These are phyloP conservation scores for Cydia splendana DNA, from an alignment of 1,140 invertebrate genomes.

Conservation along the genomic window DNA sequence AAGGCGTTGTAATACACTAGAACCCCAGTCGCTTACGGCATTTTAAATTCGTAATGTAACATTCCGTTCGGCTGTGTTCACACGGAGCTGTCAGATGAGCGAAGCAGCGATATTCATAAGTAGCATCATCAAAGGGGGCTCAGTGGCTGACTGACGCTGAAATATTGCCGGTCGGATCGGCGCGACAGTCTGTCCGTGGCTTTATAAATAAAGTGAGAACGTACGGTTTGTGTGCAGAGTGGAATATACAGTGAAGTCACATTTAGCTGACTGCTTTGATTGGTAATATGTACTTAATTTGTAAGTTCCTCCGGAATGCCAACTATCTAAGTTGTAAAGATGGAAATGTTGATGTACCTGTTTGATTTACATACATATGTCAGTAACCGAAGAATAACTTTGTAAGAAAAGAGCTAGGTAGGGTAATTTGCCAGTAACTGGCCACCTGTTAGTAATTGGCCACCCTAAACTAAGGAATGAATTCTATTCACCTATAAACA, in stretches of 20 bases:
- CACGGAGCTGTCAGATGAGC: slow-evolving; percentile 53
- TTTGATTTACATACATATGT: too few relatives aligned
- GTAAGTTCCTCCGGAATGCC: too few relatives aligned
- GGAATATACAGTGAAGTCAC: background rate
- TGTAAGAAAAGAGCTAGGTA: too few relatives aligned
- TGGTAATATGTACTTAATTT: too few relatives aligned
- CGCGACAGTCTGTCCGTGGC: slow-evolving; percentile 57
- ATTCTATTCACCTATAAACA: too few relatives aligned
- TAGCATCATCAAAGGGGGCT: slow-evolving; percentile 67
- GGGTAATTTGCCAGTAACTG: too few relatives aligned
- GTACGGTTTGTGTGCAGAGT: slow-evolving; percentile 36
- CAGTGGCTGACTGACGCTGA: slow-evolving; percentile 59
- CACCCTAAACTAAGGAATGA: too few relatives aligned
- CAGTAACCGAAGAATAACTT: too few relatives aligned
- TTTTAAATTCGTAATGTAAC: slow-evolving; percentile 34
- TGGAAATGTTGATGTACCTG: too few relatives aligned
- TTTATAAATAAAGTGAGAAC: slow-evolving; percentile 72
- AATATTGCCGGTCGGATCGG: slow-evolving; percentile 69
- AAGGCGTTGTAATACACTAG: slow-evolving; percentile 36
- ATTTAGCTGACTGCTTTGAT: too few relatives aligned
- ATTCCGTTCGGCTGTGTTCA: slow-evolving; percentile 42
- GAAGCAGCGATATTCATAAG: slow-evolving; percentile 69
- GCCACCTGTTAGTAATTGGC: too few relatives aligned
- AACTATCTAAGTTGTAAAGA: too few relatives aligned
- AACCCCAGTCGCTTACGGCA: background rate